Evolutionary conservation across 2,888 invertebrate species (phyloP).

Genomic region (Sthenelais limicola): DNA sequence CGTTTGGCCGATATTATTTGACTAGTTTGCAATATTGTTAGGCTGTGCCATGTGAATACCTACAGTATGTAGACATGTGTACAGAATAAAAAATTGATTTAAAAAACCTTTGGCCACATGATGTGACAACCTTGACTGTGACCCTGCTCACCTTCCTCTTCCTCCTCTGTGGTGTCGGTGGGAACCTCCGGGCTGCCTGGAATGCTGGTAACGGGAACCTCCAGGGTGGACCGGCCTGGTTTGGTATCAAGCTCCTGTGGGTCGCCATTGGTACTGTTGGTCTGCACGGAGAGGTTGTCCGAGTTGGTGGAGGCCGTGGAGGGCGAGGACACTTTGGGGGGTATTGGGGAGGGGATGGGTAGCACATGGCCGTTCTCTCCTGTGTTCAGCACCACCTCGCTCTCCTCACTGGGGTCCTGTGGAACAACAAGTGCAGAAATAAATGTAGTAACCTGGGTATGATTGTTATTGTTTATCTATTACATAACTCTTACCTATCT

Average conservation of each 20-base stretch:
- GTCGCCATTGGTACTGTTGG: conserved; percentile 33
- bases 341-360: conserved; percentile 26
- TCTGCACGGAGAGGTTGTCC: conserved; percentile 21
- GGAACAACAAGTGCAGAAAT: no score
- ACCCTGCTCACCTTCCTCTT: conserved; percentile 27
- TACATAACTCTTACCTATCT: no score
- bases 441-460: no score
- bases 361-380: conserved; percentile 33
- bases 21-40: no score
- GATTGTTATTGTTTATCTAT: no score
- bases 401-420: conserved; percentile 12
- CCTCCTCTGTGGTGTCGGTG: conserved; percentile 51
- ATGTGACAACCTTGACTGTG: background rate
- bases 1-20: no score
- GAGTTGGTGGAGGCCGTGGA: conserved; percentile 20
- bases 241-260: background rate
- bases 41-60: no score
- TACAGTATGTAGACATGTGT: no score
- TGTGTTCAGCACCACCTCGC: conserved; percentile 8
- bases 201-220: background rate
- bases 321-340: conserved; percentile 22
- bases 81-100: no score
- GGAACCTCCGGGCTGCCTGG: conserved; percentile 29
- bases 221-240: background rate
- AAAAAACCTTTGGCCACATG: no score